Evolutionary conservation across 2,113 vertebrate genomes (phyloP).

Genomic region (Fulmarus glacialis): DNA sequence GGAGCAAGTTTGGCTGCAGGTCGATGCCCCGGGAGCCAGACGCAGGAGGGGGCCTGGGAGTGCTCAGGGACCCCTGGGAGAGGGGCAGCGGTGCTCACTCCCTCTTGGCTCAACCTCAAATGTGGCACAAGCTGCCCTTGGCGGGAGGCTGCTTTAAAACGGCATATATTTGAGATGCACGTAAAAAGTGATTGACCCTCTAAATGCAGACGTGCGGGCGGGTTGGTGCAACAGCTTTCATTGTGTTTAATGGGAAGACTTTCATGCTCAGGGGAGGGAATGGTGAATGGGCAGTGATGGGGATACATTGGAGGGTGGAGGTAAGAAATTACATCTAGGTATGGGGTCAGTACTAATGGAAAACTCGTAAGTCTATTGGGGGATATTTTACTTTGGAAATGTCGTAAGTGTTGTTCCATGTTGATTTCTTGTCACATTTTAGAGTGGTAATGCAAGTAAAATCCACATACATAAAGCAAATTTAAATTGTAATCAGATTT

Average conservation of each 20-base stretch:
- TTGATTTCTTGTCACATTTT: not conserved
- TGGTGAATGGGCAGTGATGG: not conserved
- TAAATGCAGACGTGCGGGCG: rapidly evolving
- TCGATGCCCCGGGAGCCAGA: rapidly evolving
- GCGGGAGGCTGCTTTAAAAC: not conserved
- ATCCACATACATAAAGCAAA: not conserved
- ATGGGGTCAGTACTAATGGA: not conserved
- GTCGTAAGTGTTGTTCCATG: not conserved
- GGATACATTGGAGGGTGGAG: not conserved
- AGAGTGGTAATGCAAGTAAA: not conserved
- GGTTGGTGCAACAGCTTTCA: not conserved
- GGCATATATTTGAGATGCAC: rapidly evolving
- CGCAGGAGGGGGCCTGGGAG: not conserved
- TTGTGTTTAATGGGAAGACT: not conserved
- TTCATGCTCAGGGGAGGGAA: not conserved
- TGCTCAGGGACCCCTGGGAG: not conserved
- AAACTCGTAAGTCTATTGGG: not conserved
- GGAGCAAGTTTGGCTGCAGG: not conserved
- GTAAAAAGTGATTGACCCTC: not conserved
- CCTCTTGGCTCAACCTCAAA: not conserved
- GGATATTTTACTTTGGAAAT: not conserved
- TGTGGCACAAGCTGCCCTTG: not conserved
- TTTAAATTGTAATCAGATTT: not conserved
- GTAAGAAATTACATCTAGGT: not conserved
- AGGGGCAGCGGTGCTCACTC: not conserved